A percentile compares a stretch with the other conserved stretches of the same genome.
These are phyloP conservation scores for Tigriopus californicus DNA, from an alignment of 2,888 invertebrate genomes.

Conservation along the genomic window DNA sequence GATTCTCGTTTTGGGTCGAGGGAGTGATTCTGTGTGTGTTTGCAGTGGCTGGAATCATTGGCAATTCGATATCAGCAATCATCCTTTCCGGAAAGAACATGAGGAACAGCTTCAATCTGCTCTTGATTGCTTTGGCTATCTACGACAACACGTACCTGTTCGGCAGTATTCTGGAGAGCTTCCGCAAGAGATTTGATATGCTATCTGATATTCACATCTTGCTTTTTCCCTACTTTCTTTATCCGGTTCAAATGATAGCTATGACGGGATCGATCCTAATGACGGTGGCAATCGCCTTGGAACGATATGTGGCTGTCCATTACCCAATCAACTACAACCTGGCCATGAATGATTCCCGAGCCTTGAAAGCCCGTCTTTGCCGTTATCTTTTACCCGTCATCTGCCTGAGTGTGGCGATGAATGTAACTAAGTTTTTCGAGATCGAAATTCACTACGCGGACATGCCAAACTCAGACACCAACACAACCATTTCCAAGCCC, in stretches of 20 bases:
- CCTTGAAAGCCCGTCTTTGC: not conserved
- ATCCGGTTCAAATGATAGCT: not conserved
- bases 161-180: slow-evolving; percentile 1
- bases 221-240: not conserved
- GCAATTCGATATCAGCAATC: not conserved
- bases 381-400: not conserved
- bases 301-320: not conserved
- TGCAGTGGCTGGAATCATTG: not conserved
- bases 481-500: not conserved
- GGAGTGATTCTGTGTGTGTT: not conserved
- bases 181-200: not conserved
- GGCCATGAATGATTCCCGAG: slow-evolving; percentile 2
- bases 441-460: not conserved
- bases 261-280: not conserved
- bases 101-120: slow-evolving; percentile 3
- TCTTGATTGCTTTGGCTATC: not conserved
- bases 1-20: not conserved
- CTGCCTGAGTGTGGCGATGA: not conserved
- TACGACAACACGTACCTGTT: not conserved
- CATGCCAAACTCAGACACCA: not conserved
- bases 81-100: not conserved
- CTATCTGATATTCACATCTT: slow-evolving; percentile 1
- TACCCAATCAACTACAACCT: not conserved
- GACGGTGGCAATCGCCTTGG: slow-evolving; percentile 1
- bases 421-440: not conserved